Percentiles rank a stretch among this genome's conserved stretches.
Evolutionary conservation across 2,888 invertebrate genomes (phyloP).

Genomic region (Drosophila flavopinicola): DNA sequence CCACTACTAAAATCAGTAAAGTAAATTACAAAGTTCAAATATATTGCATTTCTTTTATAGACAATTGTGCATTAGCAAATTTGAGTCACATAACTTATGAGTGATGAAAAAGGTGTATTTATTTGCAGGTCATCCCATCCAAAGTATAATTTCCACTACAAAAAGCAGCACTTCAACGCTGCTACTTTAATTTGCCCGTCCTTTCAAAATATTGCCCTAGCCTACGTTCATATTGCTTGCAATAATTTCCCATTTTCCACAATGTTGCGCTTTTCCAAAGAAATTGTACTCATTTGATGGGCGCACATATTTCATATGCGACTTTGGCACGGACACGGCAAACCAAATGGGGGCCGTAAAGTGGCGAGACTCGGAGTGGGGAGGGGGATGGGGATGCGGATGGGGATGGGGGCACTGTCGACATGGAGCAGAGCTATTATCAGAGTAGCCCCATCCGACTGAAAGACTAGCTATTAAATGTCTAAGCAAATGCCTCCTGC

Average conservation of each 20-base stretch:
- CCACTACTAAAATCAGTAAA: no score
- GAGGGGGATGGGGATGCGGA: no score
- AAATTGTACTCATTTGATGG: conserved; percentile 83
- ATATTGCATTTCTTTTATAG: no score
- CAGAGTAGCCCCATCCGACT: conserved; percentile 31
- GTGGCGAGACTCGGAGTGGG: conserved; percentile 55
- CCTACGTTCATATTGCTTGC: conserved; percentile 21
- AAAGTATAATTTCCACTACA: no score
- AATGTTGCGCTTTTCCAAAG: conserved; percentile 83
- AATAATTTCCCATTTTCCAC: conserved; percentile 84
- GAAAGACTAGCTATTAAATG: conserved; percentile 52
- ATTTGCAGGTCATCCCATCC: no score
- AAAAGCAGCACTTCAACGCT: no score
- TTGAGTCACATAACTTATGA: no score
- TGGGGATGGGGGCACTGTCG: conserved; percentile 18
- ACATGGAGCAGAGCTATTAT: conserved; percentile 53
- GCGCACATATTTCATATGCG: conserved; percentile 73
- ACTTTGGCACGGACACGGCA: conserved; percentile 21
- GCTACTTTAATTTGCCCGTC: no score
- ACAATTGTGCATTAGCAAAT: no score
- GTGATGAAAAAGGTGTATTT: no score
- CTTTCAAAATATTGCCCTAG: background rate
- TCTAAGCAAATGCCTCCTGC: conserved; percentile 61
- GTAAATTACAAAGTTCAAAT: no score
- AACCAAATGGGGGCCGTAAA: conserved; percentile 48